Evolutionary conservation across 2,888 invertebrate species (phyloP), one percentile per base, ranked within the genome.

Genomic region (Apamea monoglypha): DNA sequence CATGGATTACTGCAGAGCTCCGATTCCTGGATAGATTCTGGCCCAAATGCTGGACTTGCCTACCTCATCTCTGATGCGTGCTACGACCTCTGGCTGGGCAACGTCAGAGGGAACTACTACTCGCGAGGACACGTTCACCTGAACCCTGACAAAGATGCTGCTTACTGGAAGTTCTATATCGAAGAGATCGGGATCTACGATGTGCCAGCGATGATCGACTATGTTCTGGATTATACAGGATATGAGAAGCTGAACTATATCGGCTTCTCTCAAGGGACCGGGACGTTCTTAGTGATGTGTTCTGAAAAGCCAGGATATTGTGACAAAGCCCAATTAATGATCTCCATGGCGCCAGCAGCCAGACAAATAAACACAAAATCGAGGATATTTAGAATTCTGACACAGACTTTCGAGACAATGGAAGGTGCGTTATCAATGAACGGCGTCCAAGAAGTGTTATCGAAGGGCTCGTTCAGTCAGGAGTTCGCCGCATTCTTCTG

Each of bases 261-360:
- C 5, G 89, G 89, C 0, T 89, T 50, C 40, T 29, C 91, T 78
- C 12, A 89, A 69, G 78, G 95, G 96, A 74, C 72, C 84, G 29
- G 92, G 93, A 73, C 85, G 0, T 87, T 86, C 59, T 97, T 97
- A 91, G 97, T 98, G 0, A 97, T 98, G 98, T 97, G 97, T 73
- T 97, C 98, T 0, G 97, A 97, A 87, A 94, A 94, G 71, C 98
- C 98, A 0, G 97, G 97, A 32, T 98, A 98, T 86, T 98, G 98
- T 92, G 92, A 96, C 0, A 98, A 98, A 93, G 96, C 98, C 1
- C 94, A 96, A 10, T 92, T 97, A 0, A 96, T 97, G 93, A 97
- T 98, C 80, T 97, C 97, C 1, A 88, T 98, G 76, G 98, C 98
- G 0, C 98, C 98, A 0, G 97, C 98, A 1, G 72, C 94, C 0